Base-by-base conservation (phyloP, 2,113 vertebrate genomes). In the Formicarius rufipectus region DNA sequence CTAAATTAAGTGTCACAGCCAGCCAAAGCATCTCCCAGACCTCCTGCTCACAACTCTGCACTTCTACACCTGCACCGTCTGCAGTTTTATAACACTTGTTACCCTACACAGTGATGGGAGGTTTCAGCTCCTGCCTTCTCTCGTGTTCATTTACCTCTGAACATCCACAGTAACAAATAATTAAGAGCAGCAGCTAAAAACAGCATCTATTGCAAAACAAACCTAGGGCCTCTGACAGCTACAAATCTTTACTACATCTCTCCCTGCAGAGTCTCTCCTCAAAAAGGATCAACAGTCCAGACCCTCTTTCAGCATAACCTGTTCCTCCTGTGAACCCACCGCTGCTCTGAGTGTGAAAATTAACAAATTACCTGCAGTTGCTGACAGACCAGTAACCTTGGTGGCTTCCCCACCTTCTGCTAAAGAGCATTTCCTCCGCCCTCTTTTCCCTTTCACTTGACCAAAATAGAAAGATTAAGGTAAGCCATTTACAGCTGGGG, bases 381-480 rank as follows among this genome's bases (percentile, higher is more conserved):
- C 83, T 25, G 82, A 24, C 62, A 87, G 37, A 30, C 9, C n/a
- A 63, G 40, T 4, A 4, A 25, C 44, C 68, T 40, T 6, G 7
- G 39, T 12, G 47, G 16, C 56, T 64, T 81, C 47, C 73, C 72
- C 10, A 2, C 31, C 85, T 71, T 91, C 30, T 85, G 72, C 76
- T 47, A 37, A 73, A 80, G 50, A 93, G 42, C 33, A 10, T 78
- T 90, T 95, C 92, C 82, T 90, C 90, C 93, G 60, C 81, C 66
- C 75, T 88, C 85, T 22, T 59, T 78, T 92, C 79, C 90, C 83
- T 96, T 94, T 84, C 85, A 78, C 69, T 81, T 78, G 73, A 67
- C 89, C 73, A 79, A 89, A 95, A 90, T 20, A 75, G 79, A 85
- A 89, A 88, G 85, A 86, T 84, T 71, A 95, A 94, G 83, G 88